Evolutionary conservation across 1,140 invertebrate genomes (phyloP).

Genomic region (Aphelinus atriplicis): DNA sequence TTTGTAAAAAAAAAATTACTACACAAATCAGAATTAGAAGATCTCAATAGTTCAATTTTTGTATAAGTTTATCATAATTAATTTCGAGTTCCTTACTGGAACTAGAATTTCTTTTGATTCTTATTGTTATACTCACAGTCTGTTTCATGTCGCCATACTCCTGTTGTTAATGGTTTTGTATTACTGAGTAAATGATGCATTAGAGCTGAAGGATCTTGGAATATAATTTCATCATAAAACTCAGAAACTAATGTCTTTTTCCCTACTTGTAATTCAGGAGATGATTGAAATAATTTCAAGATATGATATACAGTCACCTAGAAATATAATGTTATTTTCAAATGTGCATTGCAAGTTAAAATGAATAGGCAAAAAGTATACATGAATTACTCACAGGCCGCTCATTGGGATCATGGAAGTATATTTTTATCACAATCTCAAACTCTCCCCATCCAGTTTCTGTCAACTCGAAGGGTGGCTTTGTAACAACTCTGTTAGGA

Average conservation of each 20-base stretch:
- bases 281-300: constrained; percentile 92
- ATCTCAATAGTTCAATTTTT: not conserved
- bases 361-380: constrained; percentile 16
- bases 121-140: constrained; percentile 78
- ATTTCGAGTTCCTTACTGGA: not conserved
- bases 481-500: constrained; percentile 89
- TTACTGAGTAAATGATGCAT: constrained; percentile 90
- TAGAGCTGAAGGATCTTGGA: constrained; percentile 92
- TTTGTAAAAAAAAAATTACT: too few species aligned
- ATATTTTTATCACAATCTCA: constrained; percentile 98
- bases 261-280: constrained; percentile 73
- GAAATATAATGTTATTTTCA: constrained; percentile 47
- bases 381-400: constrained; percentile 77
- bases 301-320: constrained; percentile 96
- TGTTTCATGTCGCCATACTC: constrained; percentile 86
- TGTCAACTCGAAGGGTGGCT: constrained; percentile 96
- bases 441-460: constrained; percentile 99
- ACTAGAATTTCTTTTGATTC: not conserved
- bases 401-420: constrained; percentile 97
- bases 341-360: not conserved
- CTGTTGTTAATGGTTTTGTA: constrained; percentile 78
- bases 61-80: constrained; percentile 35
- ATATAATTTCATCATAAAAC: constrained; percentile 97
- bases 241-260: constrained; percentile 90
- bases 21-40: too few species aligned